phyloP scores from a whole-genome alignment of 2,888 invertebrate species.

The Molanna angustata region DNA sequence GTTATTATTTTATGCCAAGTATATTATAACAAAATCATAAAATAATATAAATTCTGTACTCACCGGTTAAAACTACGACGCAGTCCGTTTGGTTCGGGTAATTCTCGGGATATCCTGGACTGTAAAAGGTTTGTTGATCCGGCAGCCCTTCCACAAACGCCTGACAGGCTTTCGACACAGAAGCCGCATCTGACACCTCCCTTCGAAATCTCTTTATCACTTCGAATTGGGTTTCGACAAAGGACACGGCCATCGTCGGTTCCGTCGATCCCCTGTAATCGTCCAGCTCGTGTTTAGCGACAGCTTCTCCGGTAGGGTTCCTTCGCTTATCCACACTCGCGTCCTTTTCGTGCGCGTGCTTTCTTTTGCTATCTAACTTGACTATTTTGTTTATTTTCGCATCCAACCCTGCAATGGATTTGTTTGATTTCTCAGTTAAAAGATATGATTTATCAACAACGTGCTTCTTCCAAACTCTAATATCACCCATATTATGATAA shows the following conservation, averaged over 20 bases:
- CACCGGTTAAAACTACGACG: conserved; percentile 64
- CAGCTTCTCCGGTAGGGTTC: conserved; percentile 5
- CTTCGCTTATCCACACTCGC: background rate
- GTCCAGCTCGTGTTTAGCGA: background rate
- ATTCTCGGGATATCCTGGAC: conserved; percentile 64
- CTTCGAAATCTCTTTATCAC: conserved; percentile 28
- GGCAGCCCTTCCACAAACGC: conserved; percentile 58
- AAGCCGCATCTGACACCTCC: conserved; percentile 29
- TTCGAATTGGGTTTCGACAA: conserved; percentile 10
- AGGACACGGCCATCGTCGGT: background rate
- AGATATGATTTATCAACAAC: conserved; percentile 9
- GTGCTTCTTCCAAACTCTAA: conserved; percentile 23
- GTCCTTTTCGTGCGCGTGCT: conserved; percentile 1
- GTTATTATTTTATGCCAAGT: no score
- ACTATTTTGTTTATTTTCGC: conserved; percentile 2
- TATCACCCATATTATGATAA: conserved; percentile 8
- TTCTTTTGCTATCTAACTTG: conserved; percentile 8
- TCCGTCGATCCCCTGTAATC: background rate
- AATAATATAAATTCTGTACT: no score
- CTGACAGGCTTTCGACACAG: conserved; percentile 45
- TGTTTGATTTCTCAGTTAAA: conserved; percentile 2
- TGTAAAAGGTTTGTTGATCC: conserved; percentile 62
- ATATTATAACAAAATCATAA: no score
- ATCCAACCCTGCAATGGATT: background rate
- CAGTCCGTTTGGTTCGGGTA: conserved; percentile 70